Base-by-base conservation (phyloP, 2,797 vertebrate species). In the Vultur gryphus region DNA sequence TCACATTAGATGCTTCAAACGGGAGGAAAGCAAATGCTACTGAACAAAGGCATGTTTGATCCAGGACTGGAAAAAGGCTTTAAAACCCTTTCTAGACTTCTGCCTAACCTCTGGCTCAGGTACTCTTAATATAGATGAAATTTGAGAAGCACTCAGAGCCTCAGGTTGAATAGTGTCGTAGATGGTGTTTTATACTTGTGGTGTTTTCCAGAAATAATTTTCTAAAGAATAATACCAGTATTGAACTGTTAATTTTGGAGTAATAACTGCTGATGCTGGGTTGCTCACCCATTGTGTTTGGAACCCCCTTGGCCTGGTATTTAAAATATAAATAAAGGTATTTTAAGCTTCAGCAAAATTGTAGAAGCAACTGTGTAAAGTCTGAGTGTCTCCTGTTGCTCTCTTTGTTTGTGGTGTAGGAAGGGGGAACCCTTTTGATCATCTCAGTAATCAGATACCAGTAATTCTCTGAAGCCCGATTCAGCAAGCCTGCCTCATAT, bases 341-440 rank as follows among this genome's bases (percentile, higher is more conserved):
- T 89, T 95, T 94, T 55, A 71, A 79, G 66, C 51, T 62, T 57
- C 64, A 57, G 69, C 54, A 70, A 72, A 73, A 37, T 20, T 52
- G 13, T 2, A 82, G 77, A 66, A 84, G 28, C n/a, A 58, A 6
- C 62, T 76, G 9, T 86, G 49, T 91, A 41, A 66, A 67, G 55
- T 13, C 20, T 65, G 57, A 93, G 26, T 57, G 16, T 64, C 87
- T 52, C 57, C 67, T 67, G 25, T 43, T 81, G 77, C 51, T 57
- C 43, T 61, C 33, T 78, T 37, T 71, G 16, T 57, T 80, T 91
- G 62, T 52, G 73, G 28, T 58, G 66, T 66, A 57, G 64, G 73
- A 70, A 77, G 66, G 64, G 94, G 77, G 48, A 96, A 67, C 44
- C 90, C 58, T 92, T 96, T 90, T 82, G 93, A 85, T 94, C 81